phyloP scores from a whole-genome alignment of 2,888 invertebrate genomes.

The Apamea monoglypha region DNA sequence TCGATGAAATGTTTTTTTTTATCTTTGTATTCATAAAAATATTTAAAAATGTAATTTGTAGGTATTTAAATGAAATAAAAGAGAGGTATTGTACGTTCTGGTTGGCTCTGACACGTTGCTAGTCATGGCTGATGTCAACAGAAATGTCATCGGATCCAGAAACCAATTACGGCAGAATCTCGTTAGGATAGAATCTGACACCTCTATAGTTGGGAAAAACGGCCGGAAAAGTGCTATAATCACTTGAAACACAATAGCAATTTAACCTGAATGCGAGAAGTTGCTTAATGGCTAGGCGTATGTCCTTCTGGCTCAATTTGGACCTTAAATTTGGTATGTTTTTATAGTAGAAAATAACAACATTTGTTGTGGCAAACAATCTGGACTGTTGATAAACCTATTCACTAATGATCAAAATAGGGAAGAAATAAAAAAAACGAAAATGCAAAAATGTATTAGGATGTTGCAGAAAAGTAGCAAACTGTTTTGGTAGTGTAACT shows the following conservation, averaged over 20 bases:
- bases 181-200: slow-evolving; percentile 19
- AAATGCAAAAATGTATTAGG: background rate
- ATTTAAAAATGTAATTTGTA: no score
- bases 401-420: background rate
- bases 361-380: background rate
- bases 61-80: no score
- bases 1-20: no score
- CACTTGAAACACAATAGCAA: slow-evolving; percentile 14
- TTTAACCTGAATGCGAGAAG: slow-evolving; percentile 13
- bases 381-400: background rate
- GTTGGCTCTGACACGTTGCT: background rate
- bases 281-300: slow-evolving; percentile 1
- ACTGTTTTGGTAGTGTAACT: background rate
- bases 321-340: background rate
- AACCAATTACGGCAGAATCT: slow-evolving; percentile 24
- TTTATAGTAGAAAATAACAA: background rate
- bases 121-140: background rate
- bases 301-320: background rate
- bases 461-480: background rate
- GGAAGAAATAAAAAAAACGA: background rate
- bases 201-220: background rate
- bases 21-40: no score
- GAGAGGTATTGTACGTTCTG: no score
- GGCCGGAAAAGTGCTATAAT: background rate
- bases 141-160: background rate